Base-by-base conservation (phyloP, 2,888 invertebrate genomes). In the Acrocyrtus sp. region DNA sequence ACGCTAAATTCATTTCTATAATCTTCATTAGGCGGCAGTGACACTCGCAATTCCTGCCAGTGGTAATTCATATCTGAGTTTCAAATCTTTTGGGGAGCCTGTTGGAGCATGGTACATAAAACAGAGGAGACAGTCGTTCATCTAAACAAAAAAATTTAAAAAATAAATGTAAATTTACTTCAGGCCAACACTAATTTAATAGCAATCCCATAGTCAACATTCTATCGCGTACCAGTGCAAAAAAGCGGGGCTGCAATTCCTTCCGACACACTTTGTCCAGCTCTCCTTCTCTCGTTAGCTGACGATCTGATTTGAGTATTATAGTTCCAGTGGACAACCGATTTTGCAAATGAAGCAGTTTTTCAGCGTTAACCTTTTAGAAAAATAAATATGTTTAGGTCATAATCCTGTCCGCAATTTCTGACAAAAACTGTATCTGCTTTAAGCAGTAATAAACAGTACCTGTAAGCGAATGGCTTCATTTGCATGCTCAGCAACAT, bases 251-350 rank as follows among this genome's bases (percentile, higher is more conserved):
- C 81, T 89, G 90, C 85, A 84, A 86, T 82, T 85, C 89, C 84
- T 87, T 90, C 47, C 90, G 85, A 26, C 89, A 89, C 69, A 89
- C 85, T 83, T 90, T 90, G 78, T 86, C 86, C 51, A 90, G 85
- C 81, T 88, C 88, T 41, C 90, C 90, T 82, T 89, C 88, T 82
- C 88, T 89, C 17, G 90, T 82, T 74, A 90, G 86, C 77, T 85
- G 85, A 66, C 90, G 84, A 47, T 88, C 87, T 15, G 88, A 87
- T 80, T 85, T 86, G 39, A 87, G 84, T 63, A 88, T 86, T 75
- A 87, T 85, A 53, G 82, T 83, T 83, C 85, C 86, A 63, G 83
- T 82, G 19, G 83, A 83, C 57, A 85, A 80, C 21, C 84, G 83
- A 53, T 85, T 85, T 81, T 88, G 88, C 12, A 88, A 84, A 62